Conservation (phyloP, 2,888 invertebrate species). For the Caenorhabditis japonica region DNA sequence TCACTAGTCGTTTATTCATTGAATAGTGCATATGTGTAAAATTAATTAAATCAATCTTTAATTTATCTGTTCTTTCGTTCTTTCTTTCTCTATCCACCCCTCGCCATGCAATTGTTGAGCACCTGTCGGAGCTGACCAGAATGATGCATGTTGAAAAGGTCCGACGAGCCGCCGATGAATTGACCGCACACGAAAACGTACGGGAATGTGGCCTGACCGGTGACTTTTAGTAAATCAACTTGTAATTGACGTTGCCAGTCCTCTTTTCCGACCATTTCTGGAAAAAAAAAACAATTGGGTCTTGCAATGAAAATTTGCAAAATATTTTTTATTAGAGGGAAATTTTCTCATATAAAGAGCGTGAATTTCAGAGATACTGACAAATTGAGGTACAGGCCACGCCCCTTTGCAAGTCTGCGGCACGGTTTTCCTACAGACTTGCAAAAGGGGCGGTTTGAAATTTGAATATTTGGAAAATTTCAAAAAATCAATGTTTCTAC, state of each 20-base stretch:
- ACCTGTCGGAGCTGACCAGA: slow-evolving; percentile 71
- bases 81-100: slow-evolving; percentile 21
- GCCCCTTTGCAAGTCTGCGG: too few relatives aligned
- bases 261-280: slow-evolving; percentile 74
- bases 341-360: too few relatives aligned
- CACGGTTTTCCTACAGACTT: too few relatives aligned
- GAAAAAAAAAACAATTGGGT: slow-evolving; percentile 3
- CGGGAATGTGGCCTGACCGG: slow-evolving; percentile 75
- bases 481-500: too few relatives aligned
- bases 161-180: slow-evolving; percentile 74
- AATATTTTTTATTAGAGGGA: background rate
- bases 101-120: slow-evolving; percentile 64
- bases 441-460: too few relatives aligned
- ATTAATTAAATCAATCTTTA: background rate
- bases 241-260: slow-evolving; percentile 76
- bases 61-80: slow-evolving; percentile 1
- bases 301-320: background rate
- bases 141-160: slow-evolving; percentile 74
- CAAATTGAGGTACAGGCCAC: too few relatives aligned
- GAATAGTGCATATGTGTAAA: background rate
- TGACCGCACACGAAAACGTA: slow-evolving; percentile 76
- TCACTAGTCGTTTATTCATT: too few relatives aligned
- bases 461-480: too few relatives aligned
- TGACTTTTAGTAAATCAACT: slow-evolving; percentile 73
- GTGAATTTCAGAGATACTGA: too few relatives aligned